A percentile compares a stretch with the other conserved stretches of the same genome.
Evolutionary conservation across 2,888 invertebrate species (phyloP).

Genomic region (Drosophila bunnanda): DNA sequence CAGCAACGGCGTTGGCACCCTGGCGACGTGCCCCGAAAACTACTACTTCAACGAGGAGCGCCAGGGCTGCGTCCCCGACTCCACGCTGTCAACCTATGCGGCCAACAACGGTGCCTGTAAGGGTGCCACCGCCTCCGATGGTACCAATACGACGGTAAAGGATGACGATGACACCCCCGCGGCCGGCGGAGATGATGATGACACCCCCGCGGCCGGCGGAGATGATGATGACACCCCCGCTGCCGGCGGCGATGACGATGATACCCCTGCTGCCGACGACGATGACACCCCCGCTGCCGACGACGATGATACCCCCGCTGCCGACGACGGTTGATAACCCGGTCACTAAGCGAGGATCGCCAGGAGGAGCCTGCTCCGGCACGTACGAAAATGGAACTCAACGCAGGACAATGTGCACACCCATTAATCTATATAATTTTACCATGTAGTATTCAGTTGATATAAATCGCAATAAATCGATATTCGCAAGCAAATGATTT

Average conservation of each 20-base stretch:
- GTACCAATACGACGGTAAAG: background rate
- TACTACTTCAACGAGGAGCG: constrained; percentile 44
- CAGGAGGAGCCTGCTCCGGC: background rate
- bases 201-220: background rate
- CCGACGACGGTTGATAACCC: too few relatives aligned
- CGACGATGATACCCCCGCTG: background rate
- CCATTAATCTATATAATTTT: constrained; percentile 11
- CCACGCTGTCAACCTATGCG: rapidly evolving
- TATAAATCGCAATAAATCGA: constrained; percentile 25
- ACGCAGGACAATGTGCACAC: constrained; percentile 19
- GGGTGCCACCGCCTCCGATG: constrained; percentile 16
- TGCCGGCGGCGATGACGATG: background rate
- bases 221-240: background rate
- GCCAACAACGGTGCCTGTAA: background rate
- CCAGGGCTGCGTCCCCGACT: constrained; percentile 39
- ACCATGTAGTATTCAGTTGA: constrained; percentile 35
- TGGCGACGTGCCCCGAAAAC: rapidly evolving
- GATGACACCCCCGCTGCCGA: background rate
- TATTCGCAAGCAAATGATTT: constrained; percentile 18
- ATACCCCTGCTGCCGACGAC: background rate
- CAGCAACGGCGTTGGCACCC: constrained; percentile 1
- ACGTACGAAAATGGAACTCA: constrained; percentile 9
- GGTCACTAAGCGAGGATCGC: background rate
- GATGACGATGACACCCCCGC: background rate
- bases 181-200: background rate